A percentile compares a stretch with the other conserved stretches of the same genome.
phyloP scores from a whole-genome alignment of 2,797 vertebrate species.

The Sebastes hubbsi region DNA sequence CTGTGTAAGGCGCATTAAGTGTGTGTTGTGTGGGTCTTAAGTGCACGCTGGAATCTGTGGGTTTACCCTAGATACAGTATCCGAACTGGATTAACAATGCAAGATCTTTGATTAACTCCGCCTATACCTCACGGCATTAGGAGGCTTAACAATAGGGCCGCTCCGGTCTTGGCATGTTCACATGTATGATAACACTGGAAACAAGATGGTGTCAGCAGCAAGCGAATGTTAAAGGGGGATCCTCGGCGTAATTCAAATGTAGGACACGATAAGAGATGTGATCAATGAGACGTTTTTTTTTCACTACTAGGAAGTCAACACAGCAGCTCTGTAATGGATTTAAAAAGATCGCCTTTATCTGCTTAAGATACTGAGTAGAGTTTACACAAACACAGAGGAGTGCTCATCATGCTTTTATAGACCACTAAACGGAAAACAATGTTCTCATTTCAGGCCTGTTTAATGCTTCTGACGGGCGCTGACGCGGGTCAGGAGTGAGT shows the following conservation, averaged over 20 bases:
- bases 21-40: slow-evolving; percentile 33
- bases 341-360: slow-evolving; percentile 67
- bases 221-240: not conserved
- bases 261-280: slow-evolving; percentile 3
- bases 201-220: not conserved
- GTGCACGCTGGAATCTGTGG: slow-evolving; percentile 39
- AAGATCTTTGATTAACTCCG: slow-evolving; percentile 63
- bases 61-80: slow-evolving; percentile 71
- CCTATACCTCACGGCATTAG: slow-evolving; percentile 19
- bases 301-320: slow-evolving; percentile 15
- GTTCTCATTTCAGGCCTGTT: not conserved
- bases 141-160: slow-evolving; percentile 35
- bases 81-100: slow-evolving; percentile 68
- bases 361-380: slow-evolving; percentile 51
- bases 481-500: slow-evolving; percentile 8
- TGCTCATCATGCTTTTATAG: slow-evolving; percentile 29
- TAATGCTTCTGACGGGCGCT: not conserved
- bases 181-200: not conserved
- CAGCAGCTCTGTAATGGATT: slow-evolving; percentile 48
- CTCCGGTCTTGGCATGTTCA: slow-evolving; percentile 4
- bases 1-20: slow-evolving; percentile 44
- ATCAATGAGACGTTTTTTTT: slow-evolving; percentile 44
- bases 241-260: not conserved
- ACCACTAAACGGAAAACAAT: not conserved
- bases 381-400: slow-evolving; percentile 46